phyloP scores from a whole-genome alignment of 2,888 invertebrate species.

The Hemithea aestivaria region DNA sequence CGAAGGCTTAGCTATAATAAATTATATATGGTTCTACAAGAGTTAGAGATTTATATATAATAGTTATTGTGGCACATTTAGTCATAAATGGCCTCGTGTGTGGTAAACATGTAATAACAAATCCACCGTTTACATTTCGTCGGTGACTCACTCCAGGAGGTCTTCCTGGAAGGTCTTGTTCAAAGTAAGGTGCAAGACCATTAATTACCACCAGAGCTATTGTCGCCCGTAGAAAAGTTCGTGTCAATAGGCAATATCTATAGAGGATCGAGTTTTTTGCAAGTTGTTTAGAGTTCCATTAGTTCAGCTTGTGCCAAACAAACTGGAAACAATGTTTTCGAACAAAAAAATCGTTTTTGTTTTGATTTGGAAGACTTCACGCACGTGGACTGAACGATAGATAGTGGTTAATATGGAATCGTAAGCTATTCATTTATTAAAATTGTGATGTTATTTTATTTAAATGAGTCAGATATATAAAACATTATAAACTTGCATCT shows the following conservation, averaged over 20 bases:
- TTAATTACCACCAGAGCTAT: slow-evolving; percentile 59
- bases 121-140: slow-evolving; percentile 43
- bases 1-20: neutral
- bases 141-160: slow-evolving; percentile 51
- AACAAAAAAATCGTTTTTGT: neutral
- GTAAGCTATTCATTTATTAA: too few relatives aligned
- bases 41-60: slow-evolving; percentile 1
- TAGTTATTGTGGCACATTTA: neutral
- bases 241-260: slow-evolving; percentile 50
- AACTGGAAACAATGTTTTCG: slow-evolving; percentile 1
- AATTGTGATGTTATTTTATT: too few relatives aligned
- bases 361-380: too few relatives aligned
- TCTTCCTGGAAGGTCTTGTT: slow-evolving; percentile 52
- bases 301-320: slow-evolving; percentile 22
- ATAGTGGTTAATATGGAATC: too few relatives aligned
- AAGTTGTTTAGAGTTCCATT: slow-evolving; percentile 22
- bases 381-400: too few relatives aligned
- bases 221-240: slow-evolving; percentile 49
- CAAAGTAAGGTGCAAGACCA: slow-evolving; percentile 44
- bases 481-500: too few relatives aligned
- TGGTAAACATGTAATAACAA: slow-evolving; percentile 36
- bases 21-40: neutral
- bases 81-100: slow-evolving; percentile 38
- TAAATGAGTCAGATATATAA: too few relatives aligned
- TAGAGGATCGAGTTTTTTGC: slow-evolving; percentile 30